Evolutionary conservation across 2,797 vertebrate species (phyloP).

Genomic region (Phrynocephalus forsythii): DNA sequence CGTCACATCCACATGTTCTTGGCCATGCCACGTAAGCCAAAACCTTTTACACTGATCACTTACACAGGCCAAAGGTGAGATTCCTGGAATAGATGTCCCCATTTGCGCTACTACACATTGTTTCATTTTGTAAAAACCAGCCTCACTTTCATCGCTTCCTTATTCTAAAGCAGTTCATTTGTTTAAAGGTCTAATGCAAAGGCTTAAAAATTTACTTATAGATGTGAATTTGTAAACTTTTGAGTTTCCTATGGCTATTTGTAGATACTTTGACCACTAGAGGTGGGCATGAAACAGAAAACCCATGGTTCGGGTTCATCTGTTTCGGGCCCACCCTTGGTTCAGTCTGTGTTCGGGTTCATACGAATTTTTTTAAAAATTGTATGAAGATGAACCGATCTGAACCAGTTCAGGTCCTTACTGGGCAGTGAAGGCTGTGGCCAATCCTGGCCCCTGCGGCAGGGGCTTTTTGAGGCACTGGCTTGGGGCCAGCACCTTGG

Average conservation of each 20-base stretch:
- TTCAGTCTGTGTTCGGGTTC: too few relatives aligned
- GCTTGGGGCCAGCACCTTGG: too few relatives aligned
- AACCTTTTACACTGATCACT: slow-evolving; percentile 14
- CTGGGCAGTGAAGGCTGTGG: too few relatives aligned
- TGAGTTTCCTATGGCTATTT: background rate
- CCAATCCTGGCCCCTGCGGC: too few relatives aligned
- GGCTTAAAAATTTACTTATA: slow-evolving; percentile 14
- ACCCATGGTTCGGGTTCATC: too few relatives aligned
- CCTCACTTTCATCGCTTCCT: slow-evolving; percentile 37
- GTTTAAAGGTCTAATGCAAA: slow-evolving; percentile 16
- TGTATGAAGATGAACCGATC: too few relatives aligned
- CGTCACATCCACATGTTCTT: background rate
- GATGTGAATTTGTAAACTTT: background rate
- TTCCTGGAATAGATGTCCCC: slow-evolving; percentile 32
- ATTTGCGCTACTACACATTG: slow-evolving; percentile 45
- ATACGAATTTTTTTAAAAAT: too few relatives aligned
- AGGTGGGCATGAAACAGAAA: too few relatives aligned
- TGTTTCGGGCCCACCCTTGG: too few relatives aligned
- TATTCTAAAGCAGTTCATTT: slow-evolving; percentile 16
- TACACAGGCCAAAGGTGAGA: slow-evolving; percentile 28
- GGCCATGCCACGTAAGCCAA: background rate
- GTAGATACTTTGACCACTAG: background rate
- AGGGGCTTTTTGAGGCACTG: too few relatives aligned
- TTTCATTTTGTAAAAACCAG: slow-evolving; percentile 47
- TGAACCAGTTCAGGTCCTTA: too few relatives aligned